Evolutionary conservation across 2,888 invertebrate species (phyloP), one percentile per base, ranked within the genome.

Genomic region (Sericinus montela): DNA sequence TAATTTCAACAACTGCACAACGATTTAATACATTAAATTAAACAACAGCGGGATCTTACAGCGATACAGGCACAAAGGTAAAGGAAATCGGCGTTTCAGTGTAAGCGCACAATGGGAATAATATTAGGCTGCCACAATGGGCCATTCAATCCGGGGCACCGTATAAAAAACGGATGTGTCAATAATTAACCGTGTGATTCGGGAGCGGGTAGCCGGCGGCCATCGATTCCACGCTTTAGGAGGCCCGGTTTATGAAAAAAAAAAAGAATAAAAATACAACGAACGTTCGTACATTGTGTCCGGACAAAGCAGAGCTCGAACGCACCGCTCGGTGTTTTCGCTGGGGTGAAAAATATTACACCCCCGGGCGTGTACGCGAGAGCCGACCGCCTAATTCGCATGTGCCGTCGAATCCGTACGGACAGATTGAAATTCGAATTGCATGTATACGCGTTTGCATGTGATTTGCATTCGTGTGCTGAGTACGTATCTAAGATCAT

Each of bases 181-280:
- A 83, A 86, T 87, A 86, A 87, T 87, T 87, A 86, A 83, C 86
- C 78, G 79, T 77, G 76, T 75, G 85, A 86, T 80, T 75, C 72
- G 71, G 72, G 66, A 68, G 72, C 72, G 57, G 65, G 68, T 69
- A 65, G 84, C 86, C 81, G 69, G 65, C 72, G 83, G 86, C 80
- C 77, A 80, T 81, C 79, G 78, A 79, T 75, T 71, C 71, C 53
- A 59, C 63, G 69, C 60, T 71, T 59, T 66, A 67, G 34, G 64
- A 51, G 68, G 60, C 65, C 66, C 60, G 67, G 75, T 69, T 74
- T 77, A 72, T 77, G 72, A 72, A 48, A 44, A 49, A 38, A 42
- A 38, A 44, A 36, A 38, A 72, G 43, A 44, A 49, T 32, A 42
- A 38, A 44, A 36, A 38, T 37, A 42, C 32, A 43, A 38, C 28